Conservation (phyloP, 2,797 vertebrate genomes). For the Benthosema pterotum region DNA sequence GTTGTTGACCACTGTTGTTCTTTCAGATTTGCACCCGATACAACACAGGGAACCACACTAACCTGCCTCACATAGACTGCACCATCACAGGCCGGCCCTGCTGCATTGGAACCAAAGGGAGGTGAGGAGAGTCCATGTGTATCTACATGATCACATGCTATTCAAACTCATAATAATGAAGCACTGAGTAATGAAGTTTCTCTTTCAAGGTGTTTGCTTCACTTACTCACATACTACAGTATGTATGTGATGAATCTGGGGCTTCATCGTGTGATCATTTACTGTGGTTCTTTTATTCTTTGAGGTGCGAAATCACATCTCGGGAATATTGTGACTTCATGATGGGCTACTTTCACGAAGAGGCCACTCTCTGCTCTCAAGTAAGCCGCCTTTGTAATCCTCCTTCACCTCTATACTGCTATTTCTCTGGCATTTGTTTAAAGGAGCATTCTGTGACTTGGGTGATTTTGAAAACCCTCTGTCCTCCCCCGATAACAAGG, state of each 20-base stretch:
- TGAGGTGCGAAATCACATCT: conserved; percentile 98
- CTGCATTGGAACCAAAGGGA: conserved; percentile 96
- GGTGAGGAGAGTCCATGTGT: conserved; percentile 70
- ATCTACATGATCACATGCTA: too few species aligned
- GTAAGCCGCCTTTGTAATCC: conserved; percentile 67
- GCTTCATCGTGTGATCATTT: neutral
- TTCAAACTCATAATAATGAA: too few species aligned
- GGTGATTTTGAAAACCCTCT: too few species aligned
- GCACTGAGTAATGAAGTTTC: too few species aligned
- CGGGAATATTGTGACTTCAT: conserved; percentile 98
- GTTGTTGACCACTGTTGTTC: neutral
- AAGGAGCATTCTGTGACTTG: too few species aligned
- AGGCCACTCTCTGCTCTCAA: conserved; percentile 97
- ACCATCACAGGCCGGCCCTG: conserved; percentile 93
- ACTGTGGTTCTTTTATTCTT: conserved; percentile 10
- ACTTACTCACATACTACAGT: too few species aligned
- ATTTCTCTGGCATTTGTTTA: too few species aligned
- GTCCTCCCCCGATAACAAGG: too few species aligned
- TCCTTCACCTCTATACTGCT: neutral
- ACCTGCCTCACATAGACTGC: conserved; percentile 93
- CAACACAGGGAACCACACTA: conserved; percentile 94
- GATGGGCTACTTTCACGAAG: conserved; percentile 96
- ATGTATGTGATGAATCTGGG: too few species aligned
- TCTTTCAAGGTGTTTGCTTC: too few species aligned
- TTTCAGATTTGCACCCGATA: conserved; percentile 89